Base-by-base conservation (phyloP, 2,888 invertebrate genomes). In the Mesorhabditis spiculigera region DNA sequence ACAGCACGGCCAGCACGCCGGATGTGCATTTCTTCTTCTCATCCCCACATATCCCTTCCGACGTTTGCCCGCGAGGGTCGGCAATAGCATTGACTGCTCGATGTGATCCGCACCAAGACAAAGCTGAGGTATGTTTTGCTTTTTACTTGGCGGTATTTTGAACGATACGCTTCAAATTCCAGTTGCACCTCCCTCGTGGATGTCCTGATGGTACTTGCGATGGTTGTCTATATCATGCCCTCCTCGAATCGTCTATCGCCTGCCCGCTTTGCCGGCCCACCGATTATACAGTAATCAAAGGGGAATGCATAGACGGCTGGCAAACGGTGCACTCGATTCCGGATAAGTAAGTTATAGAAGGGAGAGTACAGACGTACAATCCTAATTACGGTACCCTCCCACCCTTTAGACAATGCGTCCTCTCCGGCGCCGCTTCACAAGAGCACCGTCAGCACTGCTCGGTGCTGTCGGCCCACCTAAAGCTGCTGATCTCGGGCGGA, bases 201-300 rank as follows among this genome's bases (percentile, higher is more conserved):
- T 86, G 86, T 71, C 86, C 86, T 3, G 86, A 86, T 71, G 90
- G 89, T 5, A 90, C 90, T 1, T 90, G 90, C 83, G 89, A 90
- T 82, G 90, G 90, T 3, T 90, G 90, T 81, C 87, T 87, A 68
- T 90, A 89, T 81, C 81, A 82, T 65, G 69, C 83, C 28, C 79
- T 86, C 43, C 74, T 84, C 58, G 82, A 83, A 58, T 78, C 81
- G 10, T 67, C 63, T 4, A 88, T 89, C 81, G 90, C 89, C 0
- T 90, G 90, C 84, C 90, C 90, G 3, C 79, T 88, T 6, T 90
- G 90, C 80, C 85, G 85, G 5, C 84, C 87, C 13, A 78, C 84
- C 45, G 89, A 89, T 79, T 87, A 87, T 75, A 80, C 87, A 81
- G 88, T 87, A 74, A 86, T 90, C 67, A 86, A 86, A 61, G 90